These are phyloP conservation scores for Cheilosia variabilis DNA, from an alignment of 2,888 invertebrate genomes.

Conservation along the genomic window DNA sequence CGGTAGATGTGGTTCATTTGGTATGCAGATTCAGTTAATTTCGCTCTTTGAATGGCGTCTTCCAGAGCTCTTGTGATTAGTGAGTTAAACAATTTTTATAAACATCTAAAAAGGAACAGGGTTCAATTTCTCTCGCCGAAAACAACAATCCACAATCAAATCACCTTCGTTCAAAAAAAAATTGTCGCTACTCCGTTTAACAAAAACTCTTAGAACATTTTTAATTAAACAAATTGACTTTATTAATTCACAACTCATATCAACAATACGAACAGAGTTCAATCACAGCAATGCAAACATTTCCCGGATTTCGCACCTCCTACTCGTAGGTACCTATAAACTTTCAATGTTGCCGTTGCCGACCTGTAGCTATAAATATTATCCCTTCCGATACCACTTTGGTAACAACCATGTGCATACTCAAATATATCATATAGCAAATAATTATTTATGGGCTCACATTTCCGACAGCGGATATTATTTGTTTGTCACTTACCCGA, in stretches of 20 bases:
- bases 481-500: conserved; percentile 72
- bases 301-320: neutral
- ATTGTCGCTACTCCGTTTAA: too few relatives aligned
- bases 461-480: conserved; percentile 74
- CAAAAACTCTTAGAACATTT: too few relatives aligned
- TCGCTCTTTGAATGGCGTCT: too few relatives aligned
- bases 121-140: too few relatives aligned
- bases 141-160: too few relatives aligned
- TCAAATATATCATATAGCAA: conserved; percentile 67
- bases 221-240: neutral
- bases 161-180: too few relatives aligned
- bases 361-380: conserved; percentile 44
- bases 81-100: too few relatives aligned
- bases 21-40: too few relatives aligned
- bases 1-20: too few relatives aligned
- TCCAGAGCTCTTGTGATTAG: too few relatives aligned
- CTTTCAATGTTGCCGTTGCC: conserved; percentile 13
- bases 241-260: neutral
- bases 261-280: neutral
- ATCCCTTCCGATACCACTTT: conserved; percentile 38
- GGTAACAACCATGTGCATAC: conserved; percentile 10
- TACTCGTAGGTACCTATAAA: neutral
- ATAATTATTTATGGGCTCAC: conserved; percentile 71
- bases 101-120: too few relatives aligned
- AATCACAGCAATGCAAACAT: neutral